A percentile compares a stretch with the other conserved stretches of the same genome.
Conservation (phyloP, 2,888 invertebrate genomes). For the Cephus rjabovi region DNA sequence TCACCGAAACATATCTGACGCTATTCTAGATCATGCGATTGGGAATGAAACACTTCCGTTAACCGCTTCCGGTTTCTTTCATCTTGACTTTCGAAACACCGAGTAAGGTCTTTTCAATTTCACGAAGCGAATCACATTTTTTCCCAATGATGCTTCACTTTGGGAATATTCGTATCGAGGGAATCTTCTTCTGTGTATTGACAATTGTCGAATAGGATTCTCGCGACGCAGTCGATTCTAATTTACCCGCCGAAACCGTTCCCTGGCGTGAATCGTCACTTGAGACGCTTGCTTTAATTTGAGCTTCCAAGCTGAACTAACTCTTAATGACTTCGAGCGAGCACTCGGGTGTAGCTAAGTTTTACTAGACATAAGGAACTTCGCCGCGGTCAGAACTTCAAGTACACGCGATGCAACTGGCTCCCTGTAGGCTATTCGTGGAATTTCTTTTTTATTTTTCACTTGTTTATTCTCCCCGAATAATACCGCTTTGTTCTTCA, state of each 20-base stretch:
- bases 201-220: background rate
- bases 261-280: slow-evolving; percentile 37
- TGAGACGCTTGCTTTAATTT: slow-evolving; percentile 40
- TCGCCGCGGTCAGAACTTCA: slow-evolving; percentile 21
- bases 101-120: background rate
- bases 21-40: slow-evolving; percentile 30
- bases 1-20: too few species aligned
- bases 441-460: background rate
- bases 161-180: too few species aligned
- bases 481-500: slow-evolving; percentile 15
- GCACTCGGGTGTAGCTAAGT: slow-evolving; percentile 31
- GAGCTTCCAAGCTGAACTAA: slow-evolving; percentile 36
- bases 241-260: background rate
- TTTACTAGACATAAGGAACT: slow-evolving; percentile 29
- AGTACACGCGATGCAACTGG: background rate
- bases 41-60: slow-evolving; percentile 64
- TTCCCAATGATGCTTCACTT: background rate
- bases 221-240: background rate
- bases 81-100: background rate
- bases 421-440: background rate
- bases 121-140: background rate
- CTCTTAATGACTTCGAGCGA: slow-evolving; percentile 39
- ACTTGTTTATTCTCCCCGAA: slow-evolving; percentile 33
- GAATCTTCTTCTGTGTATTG: background rate
- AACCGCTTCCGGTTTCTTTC: slow-evolving; percentile 41